Base-by-base conservation (phyloP, 2,888 invertebrate species). In the Notocelia uddmanniana region DNA sequence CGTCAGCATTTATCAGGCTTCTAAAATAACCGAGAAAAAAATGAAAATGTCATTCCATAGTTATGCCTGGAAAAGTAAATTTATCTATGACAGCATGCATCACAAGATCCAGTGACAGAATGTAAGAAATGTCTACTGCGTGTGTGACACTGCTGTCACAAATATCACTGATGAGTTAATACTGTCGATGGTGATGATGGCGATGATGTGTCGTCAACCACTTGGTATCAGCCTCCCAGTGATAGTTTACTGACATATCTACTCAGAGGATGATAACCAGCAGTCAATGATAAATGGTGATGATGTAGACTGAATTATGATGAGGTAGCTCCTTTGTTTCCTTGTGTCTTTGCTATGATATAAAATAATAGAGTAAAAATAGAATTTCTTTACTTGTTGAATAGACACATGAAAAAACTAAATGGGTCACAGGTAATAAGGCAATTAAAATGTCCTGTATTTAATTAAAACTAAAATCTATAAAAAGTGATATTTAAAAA, bases 161-260 rank as follows among this genome's bases (percentile, higher is more conserved):
- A 45, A 66, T 66, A 57, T 21, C 21, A 5, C n/a, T 62, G 45
- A 26, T 62, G 59, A 21, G n/a, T n/a, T 5, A 45, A 18, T 26
- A 13, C 23, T 41, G 34, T 21, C 45, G 13, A 55, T n/a, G 57
- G 26, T 9, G 54, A 55, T 34, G 57, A 50, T 10, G 3, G 11
- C n/a, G 45, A 48, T 41, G 48, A 34, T 11, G 13, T 19, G 26
- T 55, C 59, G 41, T 41, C 37, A 41, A 69, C 54, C 21, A 50
- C 19, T 41, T 31, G 48, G 45, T 45, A 68, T 68, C 73, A 74
- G 73, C 77, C 71, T 80, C 84, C 85, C 87, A 86, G 86, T 86
- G 85, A 83, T 81, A 83, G 74, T 75, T 72, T 73, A 13, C 19
- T 41, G 58, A 76, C 77, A 68, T 79, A 75, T 75, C 74, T 74